Percentiles rank a stretch among this genome's conserved stretches.
Conservation (phyloP, 2,888 invertebrate genomes). For the Meta bourneti region DNA sequence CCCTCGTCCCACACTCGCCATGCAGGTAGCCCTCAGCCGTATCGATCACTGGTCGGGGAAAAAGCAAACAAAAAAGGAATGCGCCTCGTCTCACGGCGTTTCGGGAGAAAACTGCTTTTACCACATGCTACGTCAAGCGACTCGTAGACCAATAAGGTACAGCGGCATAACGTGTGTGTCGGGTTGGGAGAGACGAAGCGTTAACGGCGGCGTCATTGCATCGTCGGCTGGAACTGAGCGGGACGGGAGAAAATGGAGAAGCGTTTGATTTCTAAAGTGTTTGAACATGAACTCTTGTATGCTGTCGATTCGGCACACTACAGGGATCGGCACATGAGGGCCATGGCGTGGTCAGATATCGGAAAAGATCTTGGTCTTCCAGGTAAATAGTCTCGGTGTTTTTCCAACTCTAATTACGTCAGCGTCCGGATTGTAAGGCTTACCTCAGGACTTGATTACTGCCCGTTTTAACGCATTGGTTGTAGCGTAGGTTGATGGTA, state of each 20-base stretch:
- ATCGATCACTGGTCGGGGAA: slow-evolving; percentile 31
- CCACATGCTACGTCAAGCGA: slow-evolving; percentile 67
- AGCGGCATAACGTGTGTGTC: neutral
- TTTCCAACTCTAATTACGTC: no score
- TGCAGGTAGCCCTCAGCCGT: slow-evolving; percentile 5
- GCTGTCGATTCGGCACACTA: slow-evolving; percentile 53
- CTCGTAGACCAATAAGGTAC: slow-evolving; percentile 30
- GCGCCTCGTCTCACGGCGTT: neutral
- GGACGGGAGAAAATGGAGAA: slow-evolving; percentile 45
- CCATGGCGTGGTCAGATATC: slow-evolving; percentile 61
- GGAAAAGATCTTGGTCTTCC: slow-evolving; percentile 60
- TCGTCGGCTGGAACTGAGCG: neutral
- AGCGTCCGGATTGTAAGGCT: no score
- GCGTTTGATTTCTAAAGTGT: slow-evolving; percentile 52
- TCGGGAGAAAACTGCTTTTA: neutral
- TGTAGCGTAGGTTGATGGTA: neutral
- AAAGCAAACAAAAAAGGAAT: neutral
- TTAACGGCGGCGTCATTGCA: neutral
- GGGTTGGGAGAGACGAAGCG: neutral
- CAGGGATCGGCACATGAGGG: slow-evolving; percentile 64
- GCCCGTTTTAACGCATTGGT: neutral
- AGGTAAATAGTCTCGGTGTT: slow-evolving; percentile 31
- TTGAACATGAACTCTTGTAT: slow-evolving; percentile 58
- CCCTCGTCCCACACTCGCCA: neutral
- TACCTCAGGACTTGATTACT: neutral